Evolutionary conservation across 2,888 invertebrate species (phyloP).

Genomic region (Stenoptilia bipunctidactyla): DNA sequence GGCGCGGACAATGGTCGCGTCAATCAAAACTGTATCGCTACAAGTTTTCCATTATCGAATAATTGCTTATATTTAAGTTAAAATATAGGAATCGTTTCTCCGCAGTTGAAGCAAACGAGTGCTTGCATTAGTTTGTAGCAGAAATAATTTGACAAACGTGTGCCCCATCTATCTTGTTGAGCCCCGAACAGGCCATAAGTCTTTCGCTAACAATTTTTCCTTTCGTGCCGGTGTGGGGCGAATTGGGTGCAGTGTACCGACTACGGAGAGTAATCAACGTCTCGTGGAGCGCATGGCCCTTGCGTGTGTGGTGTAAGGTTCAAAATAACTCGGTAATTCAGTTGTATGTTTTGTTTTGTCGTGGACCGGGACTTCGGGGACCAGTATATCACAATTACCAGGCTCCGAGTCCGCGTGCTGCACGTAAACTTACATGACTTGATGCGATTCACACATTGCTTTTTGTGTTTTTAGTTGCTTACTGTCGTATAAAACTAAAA

Average conservation of each 20-base stretch:
- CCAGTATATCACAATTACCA: conserved; percentile 60
- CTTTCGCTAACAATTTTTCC: conserved; percentile 30
- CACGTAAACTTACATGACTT: conserved; percentile 25
- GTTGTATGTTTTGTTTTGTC: not conserved
- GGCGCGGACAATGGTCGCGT: no score
- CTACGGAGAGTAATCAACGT: conserved; percentile 11
- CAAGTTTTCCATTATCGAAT: no score
- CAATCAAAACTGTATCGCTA: no score
- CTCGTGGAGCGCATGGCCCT: no score
- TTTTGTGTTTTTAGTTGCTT: conserved; percentile 15
- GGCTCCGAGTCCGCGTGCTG: conserved; percentile 25
- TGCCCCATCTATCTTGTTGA: conserved; percentile 17
- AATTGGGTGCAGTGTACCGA: not conserved
- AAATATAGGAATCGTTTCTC: no score
- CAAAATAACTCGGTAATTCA: no score
- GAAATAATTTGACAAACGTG: conserved; percentile 4
- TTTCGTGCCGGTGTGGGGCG: not conserved
- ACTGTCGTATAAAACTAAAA: not conserved
- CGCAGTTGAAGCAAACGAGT: not conserved
- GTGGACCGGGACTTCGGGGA: conserved; percentile 30
- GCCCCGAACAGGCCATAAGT: conserved; percentile 24
- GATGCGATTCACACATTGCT: conserved; percentile 2
- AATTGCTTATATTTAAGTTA: no score
- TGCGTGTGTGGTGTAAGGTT: not conserved
- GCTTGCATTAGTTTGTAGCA: not conserved